These are phyloP conservation scores for Odontesthes bonariensis DNA, from an alignment of 2,113 vertebrate genomes.

Conservation along the genomic window DNA sequence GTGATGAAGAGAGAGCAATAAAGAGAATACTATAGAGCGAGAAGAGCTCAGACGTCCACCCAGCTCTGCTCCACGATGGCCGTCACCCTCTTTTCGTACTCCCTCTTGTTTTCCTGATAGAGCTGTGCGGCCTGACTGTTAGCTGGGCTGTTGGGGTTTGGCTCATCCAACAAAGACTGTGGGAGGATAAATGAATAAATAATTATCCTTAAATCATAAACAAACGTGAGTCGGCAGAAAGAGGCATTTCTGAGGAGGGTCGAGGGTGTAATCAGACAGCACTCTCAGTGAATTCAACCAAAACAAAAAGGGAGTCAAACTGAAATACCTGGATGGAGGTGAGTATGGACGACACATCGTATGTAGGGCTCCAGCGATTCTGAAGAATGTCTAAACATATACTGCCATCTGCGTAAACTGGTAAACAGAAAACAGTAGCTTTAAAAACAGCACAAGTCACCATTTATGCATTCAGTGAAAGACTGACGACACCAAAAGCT, in stretches of 20 bases:
- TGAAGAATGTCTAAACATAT: slow-evolving; percentile 99
- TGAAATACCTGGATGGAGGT: slow-evolving; percentile 96
- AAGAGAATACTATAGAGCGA: slow-evolving; percentile 16
- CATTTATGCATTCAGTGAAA: neutral
- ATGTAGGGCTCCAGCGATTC: slow-evolving; percentile 99
- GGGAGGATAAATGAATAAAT: neutral
- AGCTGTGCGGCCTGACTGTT: slow-evolving; percentile 99
- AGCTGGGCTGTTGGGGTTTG: slow-evolving; percentile 98
- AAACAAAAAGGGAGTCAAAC: neutral
- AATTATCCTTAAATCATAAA: neutral
- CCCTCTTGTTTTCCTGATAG: slow-evolving; percentile 98
- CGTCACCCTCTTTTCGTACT: slow-evolving; percentile 99
- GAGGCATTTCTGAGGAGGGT: no score
- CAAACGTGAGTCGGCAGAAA: no score
- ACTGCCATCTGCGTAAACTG: slow-evolving; percentile 99
- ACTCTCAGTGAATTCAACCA: neutral
- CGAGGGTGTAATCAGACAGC: no score
- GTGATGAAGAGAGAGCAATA: slow-evolving; percentile 59
- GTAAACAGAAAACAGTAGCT: neutral
- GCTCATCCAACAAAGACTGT: slow-evolving; percentile 97
- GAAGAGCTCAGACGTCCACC: slow-evolving; percentile 90
- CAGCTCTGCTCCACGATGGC: slow-evolving; percentile 99
- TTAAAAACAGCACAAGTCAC: neutral
- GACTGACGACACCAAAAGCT: no score
- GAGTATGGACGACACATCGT: slow-evolving; percentile 98